phyloP scores from a whole-genome alignment of 2,797 vertebrate genomes.

The Xiphophorus birchmanni region DNA sequence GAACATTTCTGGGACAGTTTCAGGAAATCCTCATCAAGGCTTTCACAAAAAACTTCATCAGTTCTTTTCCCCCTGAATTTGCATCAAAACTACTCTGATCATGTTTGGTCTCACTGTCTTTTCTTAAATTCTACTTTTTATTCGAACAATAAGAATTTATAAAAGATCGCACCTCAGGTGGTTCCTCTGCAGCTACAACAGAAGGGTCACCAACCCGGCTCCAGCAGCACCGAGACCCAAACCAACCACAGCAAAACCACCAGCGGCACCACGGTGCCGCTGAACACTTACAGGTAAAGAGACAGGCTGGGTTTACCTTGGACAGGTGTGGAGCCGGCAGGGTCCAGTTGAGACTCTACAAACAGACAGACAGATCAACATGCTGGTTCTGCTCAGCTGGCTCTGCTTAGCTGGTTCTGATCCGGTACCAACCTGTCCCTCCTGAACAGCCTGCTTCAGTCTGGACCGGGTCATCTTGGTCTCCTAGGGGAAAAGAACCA shows the following conservation, averaged over 20 bases:
- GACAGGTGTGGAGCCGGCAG: slow-evolving; percentile 24
- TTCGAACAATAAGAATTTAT: background rate
- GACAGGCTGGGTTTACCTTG: slow-evolving; percentile 37
- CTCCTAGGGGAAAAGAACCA: slow-evolving; percentile 78
- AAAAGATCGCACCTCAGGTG: background rate
- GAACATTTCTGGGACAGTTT: too few species aligned
- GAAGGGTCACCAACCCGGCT: background rate
- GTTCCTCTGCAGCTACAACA: background rate
- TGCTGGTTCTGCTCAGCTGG: background rate
- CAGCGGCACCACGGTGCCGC: too few species aligned
- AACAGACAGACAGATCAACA: background rate
- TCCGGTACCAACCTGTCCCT: slow-evolving; percentile 84
- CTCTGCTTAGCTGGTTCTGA: slow-evolving; percentile 1
- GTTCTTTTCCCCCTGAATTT: too few species aligned
- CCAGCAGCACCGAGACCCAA: too few species aligned
- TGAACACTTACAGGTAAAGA: background rate
- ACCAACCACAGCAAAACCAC: background rate
- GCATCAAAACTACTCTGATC: too few species aligned
- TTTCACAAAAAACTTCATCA: too few species aligned
- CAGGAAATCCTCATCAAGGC: too few species aligned
- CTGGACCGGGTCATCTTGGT: slow-evolving; percentile 98
- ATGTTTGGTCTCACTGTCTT: too few species aligned
- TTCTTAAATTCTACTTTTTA: too few species aligned
- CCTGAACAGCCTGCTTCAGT: slow-evolving; percentile 91
- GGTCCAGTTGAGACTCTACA: slow-evolving; percentile 73